Evolutionary conservation across 2,113 vertebrate genomes (phyloP), one percentile per base, ranked within the genome.

Genomic region (Galbula dea): DNA sequence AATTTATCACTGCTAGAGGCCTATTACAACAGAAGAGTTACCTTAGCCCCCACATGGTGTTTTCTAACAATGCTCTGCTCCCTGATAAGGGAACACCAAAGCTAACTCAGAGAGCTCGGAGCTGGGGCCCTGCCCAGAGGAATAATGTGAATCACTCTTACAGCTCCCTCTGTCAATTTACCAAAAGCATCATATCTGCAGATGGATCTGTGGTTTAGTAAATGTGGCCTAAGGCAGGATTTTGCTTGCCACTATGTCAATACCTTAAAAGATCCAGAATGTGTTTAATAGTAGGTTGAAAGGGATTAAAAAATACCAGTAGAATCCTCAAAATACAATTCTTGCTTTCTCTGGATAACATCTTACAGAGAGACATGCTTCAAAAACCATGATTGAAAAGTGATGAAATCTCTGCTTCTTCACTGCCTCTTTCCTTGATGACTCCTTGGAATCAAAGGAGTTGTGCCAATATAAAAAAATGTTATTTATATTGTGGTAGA

Each of bases 131-230:
- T 94, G 65, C 82, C 93, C 68, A 91, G 72, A 93, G 72, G 94
- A 95, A 81, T 67, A 91, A 57, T 54, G 81, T 75, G 89, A 96
- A 92, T 94, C 57, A 89, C 55, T 89, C 61, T 77, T 49, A 62
- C 29, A 90, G 41, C 78, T 91, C 83, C 59, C 49, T 45, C 65
- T 88, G 59, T 94, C 82, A 93, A 68, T 89, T 83, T 95, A 88
- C 65, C 88, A 73, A 94, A 94, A 94, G n/a, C 69, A 78, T 88
- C 45, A 15, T 96, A 96, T 96, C 95, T 91, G 54, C 45, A 89
- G 68, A n/a, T 89, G 52, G 72, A 96, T 89, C 95, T 93, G 52
- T 79, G 49, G 73, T 82, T 94, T 81, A 84, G 68, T 91, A 93
- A 86, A 95, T 45, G 69, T 86, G 34, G 49, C 91, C 54, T 59